Conservation (phyloP, 2,113 vertebrate genomes). For the Peromyscus maniculatus region DNA sequence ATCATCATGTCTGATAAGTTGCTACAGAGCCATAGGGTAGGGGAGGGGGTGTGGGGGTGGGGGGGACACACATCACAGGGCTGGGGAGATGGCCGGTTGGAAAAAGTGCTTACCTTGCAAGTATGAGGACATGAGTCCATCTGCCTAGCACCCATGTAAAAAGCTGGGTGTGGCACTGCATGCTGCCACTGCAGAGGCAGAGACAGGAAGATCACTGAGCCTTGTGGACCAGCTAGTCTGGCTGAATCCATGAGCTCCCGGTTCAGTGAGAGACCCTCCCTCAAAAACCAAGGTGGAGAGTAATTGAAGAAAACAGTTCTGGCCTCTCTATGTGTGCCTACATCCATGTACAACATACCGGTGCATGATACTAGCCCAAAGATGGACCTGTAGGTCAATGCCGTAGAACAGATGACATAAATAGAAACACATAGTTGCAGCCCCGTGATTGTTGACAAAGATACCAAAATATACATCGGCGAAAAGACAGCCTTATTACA, state of each 20-base stretch:
- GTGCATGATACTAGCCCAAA: not conserved
- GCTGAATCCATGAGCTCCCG: not conserved
- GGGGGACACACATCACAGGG: not conserved
- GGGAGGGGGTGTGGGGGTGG: too few relatives aligned
- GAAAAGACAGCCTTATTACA: not conserved
- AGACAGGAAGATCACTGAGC: not conserved
- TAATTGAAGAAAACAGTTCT: not conserved
- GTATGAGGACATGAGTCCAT: not conserved
- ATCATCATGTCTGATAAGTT: not conserved
- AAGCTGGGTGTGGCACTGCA: not conserved
- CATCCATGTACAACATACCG: not conserved
- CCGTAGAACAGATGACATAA: not conserved
- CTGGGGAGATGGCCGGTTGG: not conserved
- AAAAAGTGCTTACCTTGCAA: not conserved
- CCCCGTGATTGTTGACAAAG: not conserved
- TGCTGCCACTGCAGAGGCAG: not conserved
- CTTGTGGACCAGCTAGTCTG: not conserved
- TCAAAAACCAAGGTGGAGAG: not conserved
- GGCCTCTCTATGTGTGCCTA: not conserved
- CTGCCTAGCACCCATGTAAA: not conserved
- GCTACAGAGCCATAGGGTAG: not conserved
- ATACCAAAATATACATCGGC: not conserved
- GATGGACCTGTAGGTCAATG: not conserved
- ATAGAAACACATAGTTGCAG: not conserved
- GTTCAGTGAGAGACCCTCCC: not conserved